Evolutionary conservation across 1,140 invertebrate species (phyloP).

Genomic region (Bilobella aurantiaca): DNA sequence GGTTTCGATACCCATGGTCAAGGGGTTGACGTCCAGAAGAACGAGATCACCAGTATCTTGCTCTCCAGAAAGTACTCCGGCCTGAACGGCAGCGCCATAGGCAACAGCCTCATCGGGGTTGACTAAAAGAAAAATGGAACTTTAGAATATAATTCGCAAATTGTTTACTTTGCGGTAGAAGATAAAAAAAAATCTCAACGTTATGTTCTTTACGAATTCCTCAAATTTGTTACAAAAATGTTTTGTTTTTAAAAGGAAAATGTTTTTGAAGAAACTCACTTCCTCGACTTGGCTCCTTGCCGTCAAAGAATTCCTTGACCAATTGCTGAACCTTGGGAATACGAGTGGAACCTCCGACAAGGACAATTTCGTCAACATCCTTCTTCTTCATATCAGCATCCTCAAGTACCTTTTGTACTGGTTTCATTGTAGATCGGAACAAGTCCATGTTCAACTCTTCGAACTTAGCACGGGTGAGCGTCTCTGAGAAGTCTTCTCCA

Average conservation of each 20-base stretch:
- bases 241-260: no score
- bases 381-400: slow-evolving; percentile 98
- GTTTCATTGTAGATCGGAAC: slow-evolving; percentile 84
- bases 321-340: slow-evolving; percentile 98
- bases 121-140: slow-evolving; percentile 6
- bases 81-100: slow-evolving; percentile 95
- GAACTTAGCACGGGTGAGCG: slow-evolving; percentile 95
- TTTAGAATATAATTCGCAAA: no score
- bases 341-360: slow-evolving; percentile 97
- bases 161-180: no score
- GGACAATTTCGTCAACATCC: slow-evolving; percentile 96
- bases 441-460: slow-evolving; percentile 91
- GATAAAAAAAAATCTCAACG: no score
- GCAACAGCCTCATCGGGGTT: slow-evolving; percentile 98
- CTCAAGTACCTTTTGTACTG: slow-evolving; percentile 94
- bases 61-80: slow-evolving; percentile 59
- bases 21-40: slow-evolving; percentile 91
- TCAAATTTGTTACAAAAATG: no score
- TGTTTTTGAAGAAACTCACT: slow-evolving; percentile 45
- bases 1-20: slow-evolving; percentile 98
- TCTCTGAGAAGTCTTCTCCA: slow-evolving; percentile 99
- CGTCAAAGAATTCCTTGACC: slow-evolving; percentile 97
- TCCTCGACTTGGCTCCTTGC: slow-evolving; percentile 92
- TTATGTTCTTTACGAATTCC: no score
- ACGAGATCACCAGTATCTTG: slow-evolving; percentile 93